These are phyloP conservation scores for Ochotona princeps DNA, from an alignment of 2,113 vertebrate species.

Conservation along the genomic window DNA sequence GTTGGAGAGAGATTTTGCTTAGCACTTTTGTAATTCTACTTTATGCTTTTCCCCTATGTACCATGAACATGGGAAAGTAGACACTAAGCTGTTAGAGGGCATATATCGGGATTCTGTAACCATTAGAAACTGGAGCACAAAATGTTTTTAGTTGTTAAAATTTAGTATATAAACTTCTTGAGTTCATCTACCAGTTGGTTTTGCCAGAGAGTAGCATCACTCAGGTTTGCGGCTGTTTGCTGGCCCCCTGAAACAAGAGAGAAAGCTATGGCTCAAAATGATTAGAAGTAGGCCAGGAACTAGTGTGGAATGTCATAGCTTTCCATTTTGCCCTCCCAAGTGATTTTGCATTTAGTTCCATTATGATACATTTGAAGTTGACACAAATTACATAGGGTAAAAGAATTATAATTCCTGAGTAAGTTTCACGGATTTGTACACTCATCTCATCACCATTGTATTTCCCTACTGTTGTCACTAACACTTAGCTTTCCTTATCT, in stretches of 20 bases:
- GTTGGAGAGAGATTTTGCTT: not conserved
- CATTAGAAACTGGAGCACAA: not conserved
- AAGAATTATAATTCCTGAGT: not conserved
- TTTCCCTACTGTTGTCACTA: not conserved
- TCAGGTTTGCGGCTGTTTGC: not conserved
- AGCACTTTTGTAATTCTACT: not conserved
- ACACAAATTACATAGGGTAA: not conserved
- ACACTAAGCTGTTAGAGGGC: not conserved
- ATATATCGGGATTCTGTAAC: not conserved
- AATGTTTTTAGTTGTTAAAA: not conserved
- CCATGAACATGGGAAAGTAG: not conserved
- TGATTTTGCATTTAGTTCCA: not conserved
- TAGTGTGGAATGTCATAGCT: not conserved
- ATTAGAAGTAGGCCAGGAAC: not conserved
- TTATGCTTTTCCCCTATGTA: not conserved
- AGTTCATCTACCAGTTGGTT: not conserved
- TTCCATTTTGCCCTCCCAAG: not conserved
- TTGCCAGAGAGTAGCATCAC: not conserved
- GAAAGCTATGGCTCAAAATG: slow-evolving; percentile 7
- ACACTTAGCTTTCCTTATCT: not conserved
- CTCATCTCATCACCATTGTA: not conserved
- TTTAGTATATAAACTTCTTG: not conserved
- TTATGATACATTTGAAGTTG: not conserved
- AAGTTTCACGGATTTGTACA: not conserved
- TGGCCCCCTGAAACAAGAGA: not conserved